Evolutionary conservation across 2,113 vertebrate species (phyloP).

Genomic region (Campylomormyrus tamandua): DNA sequence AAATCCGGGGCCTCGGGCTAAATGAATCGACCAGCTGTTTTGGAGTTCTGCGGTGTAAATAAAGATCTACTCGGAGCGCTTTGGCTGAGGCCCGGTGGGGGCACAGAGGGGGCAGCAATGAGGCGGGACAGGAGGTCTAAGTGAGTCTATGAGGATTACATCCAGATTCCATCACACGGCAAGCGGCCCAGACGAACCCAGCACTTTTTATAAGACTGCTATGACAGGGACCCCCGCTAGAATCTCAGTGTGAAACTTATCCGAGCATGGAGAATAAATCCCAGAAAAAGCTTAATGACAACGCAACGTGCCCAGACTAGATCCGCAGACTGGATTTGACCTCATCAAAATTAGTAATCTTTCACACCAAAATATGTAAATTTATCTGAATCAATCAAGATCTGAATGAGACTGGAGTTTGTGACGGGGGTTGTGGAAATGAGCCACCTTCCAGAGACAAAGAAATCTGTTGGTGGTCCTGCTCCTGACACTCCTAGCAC

Average conservation of each 20-base stretch:
- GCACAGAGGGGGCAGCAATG: neutral
- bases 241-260: neutral
- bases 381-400: neutral
- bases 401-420: neutral
- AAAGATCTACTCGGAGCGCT: conserved; percentile 65
- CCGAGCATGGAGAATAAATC: neutral
- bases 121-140: neutral
- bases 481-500: neutral
- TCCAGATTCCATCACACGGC: neutral
- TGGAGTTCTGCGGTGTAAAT: conserved; percentile 69
- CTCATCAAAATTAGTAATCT: neutral
- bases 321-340: neutral
- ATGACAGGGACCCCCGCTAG: neutral
- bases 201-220: neutral
- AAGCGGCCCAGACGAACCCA: neutral
- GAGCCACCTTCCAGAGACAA: neutral
- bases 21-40: conserved; percentile 77
- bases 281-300: neutral
- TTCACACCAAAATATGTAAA: neutral
- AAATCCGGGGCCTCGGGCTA: conserved; percentile 82
- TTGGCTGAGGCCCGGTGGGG: conserved; percentile 51
- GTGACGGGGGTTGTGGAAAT: neutral
- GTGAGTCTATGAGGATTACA: neutral
- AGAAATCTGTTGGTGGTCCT: neutral
- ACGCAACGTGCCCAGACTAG: neutral